These are phyloP conservation scores for Eidolon helvum DNA, from an alignment of 2,113 vertebrate genomes.

Conservation along the genomic window DNA sequence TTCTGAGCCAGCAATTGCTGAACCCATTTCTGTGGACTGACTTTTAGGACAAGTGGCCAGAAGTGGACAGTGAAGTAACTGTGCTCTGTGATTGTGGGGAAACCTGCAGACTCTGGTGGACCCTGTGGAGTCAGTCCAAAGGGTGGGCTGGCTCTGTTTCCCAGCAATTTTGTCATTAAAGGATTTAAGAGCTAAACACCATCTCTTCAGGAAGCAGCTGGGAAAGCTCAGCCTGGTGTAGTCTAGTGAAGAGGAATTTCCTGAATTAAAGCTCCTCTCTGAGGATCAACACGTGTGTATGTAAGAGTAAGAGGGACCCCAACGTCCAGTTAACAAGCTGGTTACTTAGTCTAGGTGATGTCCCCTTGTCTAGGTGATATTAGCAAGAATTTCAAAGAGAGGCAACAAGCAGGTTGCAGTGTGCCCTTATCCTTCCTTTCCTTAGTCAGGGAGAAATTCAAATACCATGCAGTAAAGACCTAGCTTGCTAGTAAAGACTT, in stretches of 20 bases:
- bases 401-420: background rate
- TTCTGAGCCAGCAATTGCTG: background rate
- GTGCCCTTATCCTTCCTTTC: background rate
- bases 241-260: slow-evolving; percentile 53
- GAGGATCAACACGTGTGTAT: background rate
- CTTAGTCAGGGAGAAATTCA: background rate
- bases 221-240: slow-evolving; percentile 18
- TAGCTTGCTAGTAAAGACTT: background rate
- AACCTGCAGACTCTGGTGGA: background rate
- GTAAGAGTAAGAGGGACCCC: background rate
- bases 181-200: slow-evolving; percentile 59
- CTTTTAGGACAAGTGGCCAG: background rate
- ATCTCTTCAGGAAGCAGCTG: slow-evolving; percentile 45
- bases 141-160: background rate
- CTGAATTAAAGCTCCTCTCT: slow-evolving; percentile 45
- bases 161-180: slow-evolving; percentile 53
- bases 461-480: background rate
- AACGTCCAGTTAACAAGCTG: background rate
- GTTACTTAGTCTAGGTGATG: background rate
- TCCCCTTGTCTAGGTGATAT: background rate
- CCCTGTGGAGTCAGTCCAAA: background rate
- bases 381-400: background rate
- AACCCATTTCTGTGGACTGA: background rate
- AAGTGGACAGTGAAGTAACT: background rate
- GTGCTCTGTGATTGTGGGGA: background rate